Base-by-base conservation (phyloP, 1,140 invertebrate species). In the Hylaeus volcanicus region DNA sequence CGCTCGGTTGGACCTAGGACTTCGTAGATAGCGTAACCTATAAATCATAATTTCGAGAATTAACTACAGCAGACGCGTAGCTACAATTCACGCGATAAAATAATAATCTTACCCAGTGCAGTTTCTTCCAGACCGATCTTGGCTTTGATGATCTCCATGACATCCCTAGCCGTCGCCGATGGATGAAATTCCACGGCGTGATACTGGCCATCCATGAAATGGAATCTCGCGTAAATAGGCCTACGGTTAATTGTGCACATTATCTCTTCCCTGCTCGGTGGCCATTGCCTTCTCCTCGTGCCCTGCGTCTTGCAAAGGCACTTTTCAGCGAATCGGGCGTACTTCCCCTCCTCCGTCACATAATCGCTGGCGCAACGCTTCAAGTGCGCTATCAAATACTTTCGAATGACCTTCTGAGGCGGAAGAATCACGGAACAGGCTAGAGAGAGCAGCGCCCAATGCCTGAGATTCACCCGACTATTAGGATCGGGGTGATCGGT, bases 111-210 rank as follows among this genome's bases (percentile, higher is more conserved):
- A 95, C 95, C 96, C 94, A 96, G 96, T 14, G 97, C 97, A 85
- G 95, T 95, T 71, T 97, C 96, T 81, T 96, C 95, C 12, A 99
- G 95, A 8, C 98, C 98, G 88, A 99, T 98, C 94, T 98, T 99
- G 56, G 96, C 95, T 83, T 98, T 96, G n/a, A 99, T 96, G 85
- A 98, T 96, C 90, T 97, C 96, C 88, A 98, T 96, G 1, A 99
- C 96, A 88, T 99, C 98, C 85, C 95, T 95, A n/a, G 98, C 97
- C 1, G 98, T 98, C 14, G 98, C 97, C 43, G 98, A 98, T 0
- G 98, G 97, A 92, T 99, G 97, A 94, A 99, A 99, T 92, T 99
- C 98, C 3, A 99, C 96, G 0, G 98, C 97, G 90, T 99, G 97
- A 91, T 98, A 98, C 89, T 98, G 98, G 3, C 98, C 98, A 92